A percentile compares a stretch with the other conserved stretches of the same genome.
Conservation (phyloP, 1,140 invertebrate genomes). For the Eufriesea mexicana region DNA sequence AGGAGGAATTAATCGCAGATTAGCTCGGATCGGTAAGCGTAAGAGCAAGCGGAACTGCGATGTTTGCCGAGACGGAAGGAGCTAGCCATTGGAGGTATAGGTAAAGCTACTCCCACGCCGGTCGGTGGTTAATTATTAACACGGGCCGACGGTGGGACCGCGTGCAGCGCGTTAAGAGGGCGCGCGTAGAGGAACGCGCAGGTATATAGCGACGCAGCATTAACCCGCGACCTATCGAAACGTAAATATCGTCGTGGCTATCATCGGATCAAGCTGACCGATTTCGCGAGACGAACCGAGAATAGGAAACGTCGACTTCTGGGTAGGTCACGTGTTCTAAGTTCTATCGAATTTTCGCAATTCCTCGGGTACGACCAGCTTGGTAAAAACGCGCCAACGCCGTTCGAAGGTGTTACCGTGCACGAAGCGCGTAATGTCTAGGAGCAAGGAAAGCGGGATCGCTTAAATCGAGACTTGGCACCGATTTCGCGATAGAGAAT, state of each 20-base stretch:
- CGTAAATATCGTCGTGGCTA: slow-evolving; percentile 57
- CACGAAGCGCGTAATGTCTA: background rate
- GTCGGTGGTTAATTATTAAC: slow-evolving; percentile 75
- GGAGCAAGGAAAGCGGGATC: background rate
- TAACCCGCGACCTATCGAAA: slow-evolving; percentile 54
- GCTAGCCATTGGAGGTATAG: slow-evolving; percentile 49
- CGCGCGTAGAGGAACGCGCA: slow-evolving; percentile 23
- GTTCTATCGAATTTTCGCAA: background rate
- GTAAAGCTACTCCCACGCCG: slow-evolving; percentile 59
- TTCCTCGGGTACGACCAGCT: background rate
- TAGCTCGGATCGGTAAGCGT: slow-evolving; percentile 20
- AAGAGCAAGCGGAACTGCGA: slow-evolving; percentile 36
- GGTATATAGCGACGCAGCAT: slow-evolving; percentile 19
- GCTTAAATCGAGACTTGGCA: slow-evolving; percentile 47
- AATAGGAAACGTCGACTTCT: no score
- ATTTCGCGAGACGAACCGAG: background rate
- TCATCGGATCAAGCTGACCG: slow-evolving; percentile 60
- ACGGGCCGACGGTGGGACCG: slow-evolving; percentile 50
- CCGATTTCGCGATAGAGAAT: slow-evolving; percentile 37
- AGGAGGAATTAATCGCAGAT: slow-evolving; percentile 10
- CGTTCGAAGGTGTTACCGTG: background rate
- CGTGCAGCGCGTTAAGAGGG: slow-evolving; percentile 49
- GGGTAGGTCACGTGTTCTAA: no score
- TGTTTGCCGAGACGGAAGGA: slow-evolving; percentile 63
- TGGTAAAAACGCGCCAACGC: no score